Percentiles rank a stretch among this genome's conserved stretches.
phyloP scores from a whole-genome alignment of 2,888 invertebrate species.

The Ganaspis brasiliensis region DNA sequence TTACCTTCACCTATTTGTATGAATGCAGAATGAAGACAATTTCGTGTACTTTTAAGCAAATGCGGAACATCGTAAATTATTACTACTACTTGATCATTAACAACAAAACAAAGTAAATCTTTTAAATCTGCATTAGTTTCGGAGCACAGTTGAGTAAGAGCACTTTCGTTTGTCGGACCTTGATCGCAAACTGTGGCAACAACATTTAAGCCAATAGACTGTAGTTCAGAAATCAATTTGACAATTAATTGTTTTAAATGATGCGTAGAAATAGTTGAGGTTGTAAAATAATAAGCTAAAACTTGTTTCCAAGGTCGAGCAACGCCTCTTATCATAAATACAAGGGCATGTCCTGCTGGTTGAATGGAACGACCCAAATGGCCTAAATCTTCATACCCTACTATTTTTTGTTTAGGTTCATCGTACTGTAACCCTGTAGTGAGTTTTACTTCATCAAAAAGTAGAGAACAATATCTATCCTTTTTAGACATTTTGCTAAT shows the following conservation, averaged over 20 bases:
- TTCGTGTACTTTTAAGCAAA: conserved; percentile 59
- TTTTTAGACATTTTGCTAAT: not conserved
- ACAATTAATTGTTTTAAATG: conserved; percentile 14
- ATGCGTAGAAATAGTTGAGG: not conserved
- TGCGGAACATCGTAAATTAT: conserved; percentile 58
- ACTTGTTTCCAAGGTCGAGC: conserved; percentile 24
- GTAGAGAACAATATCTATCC: not conserved
- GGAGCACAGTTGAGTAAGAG: conserved; percentile 8
- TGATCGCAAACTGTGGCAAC: conserved; percentile 30
- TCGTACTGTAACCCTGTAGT: conserved; percentile 12
- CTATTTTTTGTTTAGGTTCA: conserved; percentile 41
- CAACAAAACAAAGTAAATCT: conserved; percentile 51
- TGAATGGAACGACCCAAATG: conserved; percentile 52
- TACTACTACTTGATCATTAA: conserved; percentile 50
- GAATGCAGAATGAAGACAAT: conserved; percentile 51
- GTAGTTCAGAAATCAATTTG: not conserved
- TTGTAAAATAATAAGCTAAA: conserved; percentile 24
- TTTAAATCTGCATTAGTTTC: conserved; percentile 40
- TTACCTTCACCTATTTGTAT: conserved; percentile 1
- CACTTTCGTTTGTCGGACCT: conserved; percentile 18
- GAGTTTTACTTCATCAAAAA: conserved; percentile 16
- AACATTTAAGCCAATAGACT: conserved; percentile 1
- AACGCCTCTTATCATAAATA: conserved; percentile 22
- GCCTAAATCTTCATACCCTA: conserved; percentile 62
- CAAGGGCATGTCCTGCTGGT: not conserved